phyloP scores from a whole-genome alignment of 2,888 invertebrate genomes.

The Magallana nippona region DNA sequence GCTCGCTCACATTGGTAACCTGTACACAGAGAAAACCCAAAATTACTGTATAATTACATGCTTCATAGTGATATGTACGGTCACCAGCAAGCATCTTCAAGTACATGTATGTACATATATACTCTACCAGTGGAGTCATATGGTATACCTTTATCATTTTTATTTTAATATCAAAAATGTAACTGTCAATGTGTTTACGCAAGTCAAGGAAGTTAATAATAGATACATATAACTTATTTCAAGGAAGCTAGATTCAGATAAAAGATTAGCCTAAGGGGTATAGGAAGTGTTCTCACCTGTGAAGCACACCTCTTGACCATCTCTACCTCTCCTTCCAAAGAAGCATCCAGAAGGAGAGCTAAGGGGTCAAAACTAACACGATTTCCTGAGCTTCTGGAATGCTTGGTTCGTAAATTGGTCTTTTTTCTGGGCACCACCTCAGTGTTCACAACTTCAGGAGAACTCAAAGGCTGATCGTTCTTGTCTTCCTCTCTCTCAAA shows the following conservation, averaged over 20 bases:
- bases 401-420: slow-evolving; percentile 82
- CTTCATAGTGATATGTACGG: too few relatives aligned
- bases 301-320: slow-evolving; percentile 96
- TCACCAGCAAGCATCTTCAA: too few relatives aligned
- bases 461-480: slow-evolving; percentile 49
- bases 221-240: neutral
- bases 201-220: too few relatives aligned
- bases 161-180: too few relatives aligned
- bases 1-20: slow-evolving; percentile 96
- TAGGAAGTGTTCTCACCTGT: slow-evolving; percentile 78
- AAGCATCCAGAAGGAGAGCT: slow-evolving; percentile 96
- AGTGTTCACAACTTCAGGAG: slow-evolving; percentile 30
- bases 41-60: neutral
- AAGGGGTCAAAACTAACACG: slow-evolving; percentile 98
- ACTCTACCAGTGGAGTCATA: too few relatives aligned
- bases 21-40: slow-evolving; percentile 77
- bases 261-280: too few relatives aligned
- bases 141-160: too few relatives aligned
- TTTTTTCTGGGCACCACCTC: slow-evolving; percentile 63
- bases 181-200: too few relatives aligned
- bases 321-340: slow-evolving; percentile 98
- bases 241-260: neutral
- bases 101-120: too few relatives aligned
- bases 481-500: slow-evolving; percentile 53
- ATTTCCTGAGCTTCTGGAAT: slow-evolving; percentile 69